Conservation (phyloP, 2,888 invertebrate genomes). For the Eretmocerus hayati region DNA sequence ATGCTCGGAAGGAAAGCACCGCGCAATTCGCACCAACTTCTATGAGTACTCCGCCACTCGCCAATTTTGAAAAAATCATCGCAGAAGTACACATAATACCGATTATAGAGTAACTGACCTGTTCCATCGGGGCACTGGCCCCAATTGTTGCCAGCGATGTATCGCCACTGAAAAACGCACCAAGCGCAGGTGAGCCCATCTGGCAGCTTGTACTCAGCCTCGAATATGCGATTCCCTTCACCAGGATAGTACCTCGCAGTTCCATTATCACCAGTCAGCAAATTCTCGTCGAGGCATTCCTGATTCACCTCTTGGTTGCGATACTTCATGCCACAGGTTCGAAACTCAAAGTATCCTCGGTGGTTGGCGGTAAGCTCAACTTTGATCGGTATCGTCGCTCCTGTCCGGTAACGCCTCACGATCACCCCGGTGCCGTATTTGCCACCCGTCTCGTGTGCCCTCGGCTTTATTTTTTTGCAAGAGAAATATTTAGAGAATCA, state of each 20-base stretch:
- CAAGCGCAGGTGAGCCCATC: constrained; percentile 66
- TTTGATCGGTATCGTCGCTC: constrained; percentile 62
- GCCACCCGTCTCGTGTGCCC: constrained; percentile 78
- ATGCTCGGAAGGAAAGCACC: too few species aligned
- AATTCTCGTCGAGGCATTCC: constrained; percentile 68
- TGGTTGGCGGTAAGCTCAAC: constrained; percentile 86
- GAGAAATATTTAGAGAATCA: too few species aligned
- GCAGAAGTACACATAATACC: not conserved
- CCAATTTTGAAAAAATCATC: too few species aligned
- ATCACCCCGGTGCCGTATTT: constrained; percentile 75
- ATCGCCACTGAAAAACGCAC: constrained; percentile 84
- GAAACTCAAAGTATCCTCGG: constrained; percentile 79
- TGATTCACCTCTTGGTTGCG: constrained; percentile 60
- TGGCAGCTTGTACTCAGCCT: constrained; percentile 61
- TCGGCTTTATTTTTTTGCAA: too few species aligned
- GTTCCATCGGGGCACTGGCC: constrained; percentile 45
- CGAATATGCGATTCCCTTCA: constrained; percentile 72
- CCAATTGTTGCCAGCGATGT: constrained; percentile 63
- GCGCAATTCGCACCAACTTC: too few species aligned
- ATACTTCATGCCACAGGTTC: constrained; percentile 64
- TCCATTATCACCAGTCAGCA: constrained; percentile 53
- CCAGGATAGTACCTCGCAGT: constrained; percentile 64
- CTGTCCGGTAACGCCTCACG: constrained; percentile 68
- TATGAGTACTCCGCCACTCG: too few species aligned
- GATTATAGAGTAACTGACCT: constrained; percentile 24